A percentile compares a stretch with the other conserved stretches of the same genome.
These are phyloP conservation scores for Rhincodon typus DNA, from an alignment of 2,797 vertebrate genomes.

Conservation along the genomic window DNA sequence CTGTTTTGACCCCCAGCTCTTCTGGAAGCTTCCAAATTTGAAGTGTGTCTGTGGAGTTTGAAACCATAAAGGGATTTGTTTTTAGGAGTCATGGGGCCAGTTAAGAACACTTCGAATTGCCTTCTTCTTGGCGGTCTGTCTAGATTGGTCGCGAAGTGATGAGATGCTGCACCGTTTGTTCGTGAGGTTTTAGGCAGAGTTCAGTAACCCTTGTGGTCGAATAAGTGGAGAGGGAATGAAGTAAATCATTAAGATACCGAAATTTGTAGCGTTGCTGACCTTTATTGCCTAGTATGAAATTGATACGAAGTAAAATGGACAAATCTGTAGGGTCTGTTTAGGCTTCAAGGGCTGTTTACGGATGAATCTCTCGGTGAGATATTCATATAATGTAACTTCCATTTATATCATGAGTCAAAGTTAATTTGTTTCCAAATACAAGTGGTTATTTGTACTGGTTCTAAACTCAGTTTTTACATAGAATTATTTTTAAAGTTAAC, in stretches of 20 bases:
- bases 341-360: background rate
- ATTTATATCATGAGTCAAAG: background rate
- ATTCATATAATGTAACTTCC: background rate
- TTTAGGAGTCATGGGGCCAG: background rate
- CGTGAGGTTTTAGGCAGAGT: background rate
- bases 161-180: background rate
- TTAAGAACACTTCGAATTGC: background rate
- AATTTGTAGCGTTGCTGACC: background rate
- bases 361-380: background rate
- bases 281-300: background rate
- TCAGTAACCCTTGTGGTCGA: background rate
- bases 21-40: background rate
- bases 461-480: background rate
- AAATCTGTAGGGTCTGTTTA: background rate
- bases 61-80: no score
- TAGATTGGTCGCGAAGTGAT: background rate
- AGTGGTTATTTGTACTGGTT: background rate
- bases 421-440: background rate
- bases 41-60: no score
- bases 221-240: background rate
- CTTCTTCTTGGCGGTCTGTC: background rate
- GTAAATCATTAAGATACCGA: background rate
- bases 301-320: background rate
- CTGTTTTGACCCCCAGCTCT: background rate
- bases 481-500: background rate